These are phyloP conservation scores for Brenthis ino DNA, from an alignment of 2,888 invertebrate species.

Conservation along the genomic window DNA sequence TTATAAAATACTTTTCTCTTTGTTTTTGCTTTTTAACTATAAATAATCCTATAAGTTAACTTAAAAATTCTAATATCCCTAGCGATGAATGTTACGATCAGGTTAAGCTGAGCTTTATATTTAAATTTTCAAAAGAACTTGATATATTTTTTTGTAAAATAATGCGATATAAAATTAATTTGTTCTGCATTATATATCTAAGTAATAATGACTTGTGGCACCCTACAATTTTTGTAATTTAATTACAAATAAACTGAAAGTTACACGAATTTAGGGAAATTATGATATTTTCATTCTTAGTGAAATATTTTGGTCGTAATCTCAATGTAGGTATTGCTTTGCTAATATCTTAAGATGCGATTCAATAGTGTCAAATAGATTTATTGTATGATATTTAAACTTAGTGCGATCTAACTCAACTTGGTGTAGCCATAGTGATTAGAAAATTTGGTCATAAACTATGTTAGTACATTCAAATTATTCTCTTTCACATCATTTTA, in stretches of 20 bases:
- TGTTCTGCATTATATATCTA: constrained; percentile 2
- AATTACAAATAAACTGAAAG: constrained; percentile 14
- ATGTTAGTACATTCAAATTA: neutral
- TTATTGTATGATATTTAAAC: constrained; percentile 9
- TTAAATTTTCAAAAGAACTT: too few relatives aligned
- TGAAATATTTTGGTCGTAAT: constrained; percentile 23
- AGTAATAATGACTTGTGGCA: constrained; percentile 6
- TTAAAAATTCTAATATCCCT: constrained; percentile 3
- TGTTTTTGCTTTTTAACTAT: too few relatives aligned
- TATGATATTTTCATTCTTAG: constrained; percentile 18
- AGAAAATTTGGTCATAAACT: neutral
- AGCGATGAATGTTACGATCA: neutral
- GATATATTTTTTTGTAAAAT: too few relatives aligned
- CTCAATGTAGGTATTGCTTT: constrained; percentile 24
- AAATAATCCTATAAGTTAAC: too few relatives aligned
- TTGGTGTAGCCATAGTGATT: neutral
- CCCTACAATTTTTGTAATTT: constrained; percentile 12
- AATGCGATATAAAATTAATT: neutral
- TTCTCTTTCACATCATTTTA: neutral
- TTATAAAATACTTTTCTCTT: too few relatives aligned
- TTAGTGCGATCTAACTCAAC: neutral
- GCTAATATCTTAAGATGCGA: constrained; percentile 22
- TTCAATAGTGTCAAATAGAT: constrained; percentile 22
- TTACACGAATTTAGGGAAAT: constrained; percentile 14
- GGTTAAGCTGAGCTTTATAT: too few relatives aligned